Conservation (phyloP, 2,888 invertebrate genomes). For the Megalurothrips usitatus region DNA sequence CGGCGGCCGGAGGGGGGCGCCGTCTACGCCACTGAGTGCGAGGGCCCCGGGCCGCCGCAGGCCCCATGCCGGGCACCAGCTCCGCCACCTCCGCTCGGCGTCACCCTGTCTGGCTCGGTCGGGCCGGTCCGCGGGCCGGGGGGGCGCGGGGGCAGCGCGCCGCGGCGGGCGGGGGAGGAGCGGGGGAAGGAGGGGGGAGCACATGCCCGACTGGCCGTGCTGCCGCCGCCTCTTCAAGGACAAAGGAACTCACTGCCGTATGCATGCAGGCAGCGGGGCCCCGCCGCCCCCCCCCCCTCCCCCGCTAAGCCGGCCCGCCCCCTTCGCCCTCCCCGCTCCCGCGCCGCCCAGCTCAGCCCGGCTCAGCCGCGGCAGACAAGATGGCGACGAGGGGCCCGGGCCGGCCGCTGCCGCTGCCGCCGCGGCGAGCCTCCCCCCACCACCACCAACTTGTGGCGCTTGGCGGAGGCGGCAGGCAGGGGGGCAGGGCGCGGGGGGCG, state of each 20-base stretch:
- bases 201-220: background rate
- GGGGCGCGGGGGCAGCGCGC: constrained; percentile 3
- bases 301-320: background rate
- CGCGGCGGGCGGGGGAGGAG: background rate
- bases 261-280: background rate
- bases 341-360: background rate
- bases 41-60: background rate
- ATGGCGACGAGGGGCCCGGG: constrained; percentile 15
- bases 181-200: background rate
- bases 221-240: constrained; percentile 25
- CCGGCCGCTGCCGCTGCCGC: background rate
- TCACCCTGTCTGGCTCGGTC: constrained; percentile 9
- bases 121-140: background rate
- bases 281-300: background rate
- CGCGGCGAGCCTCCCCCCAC: background rate
- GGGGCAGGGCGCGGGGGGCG: background rate
- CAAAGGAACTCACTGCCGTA: constrained; percentile 24
- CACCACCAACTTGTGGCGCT: constrained; percentile 21
- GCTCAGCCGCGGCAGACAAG: constrained; percentile 23
- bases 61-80: background rate
- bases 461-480: constrained; percentile 3
- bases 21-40: constrained; percentile 3
- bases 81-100: background rate
- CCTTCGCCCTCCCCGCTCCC: background rate
- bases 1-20: background rate